Percentiles rank a stretch among this genome's conserved stretches.
Conservation (phyloP, 1,140 invertebrate genomes). For the Drosophila sucinea region DNA sequence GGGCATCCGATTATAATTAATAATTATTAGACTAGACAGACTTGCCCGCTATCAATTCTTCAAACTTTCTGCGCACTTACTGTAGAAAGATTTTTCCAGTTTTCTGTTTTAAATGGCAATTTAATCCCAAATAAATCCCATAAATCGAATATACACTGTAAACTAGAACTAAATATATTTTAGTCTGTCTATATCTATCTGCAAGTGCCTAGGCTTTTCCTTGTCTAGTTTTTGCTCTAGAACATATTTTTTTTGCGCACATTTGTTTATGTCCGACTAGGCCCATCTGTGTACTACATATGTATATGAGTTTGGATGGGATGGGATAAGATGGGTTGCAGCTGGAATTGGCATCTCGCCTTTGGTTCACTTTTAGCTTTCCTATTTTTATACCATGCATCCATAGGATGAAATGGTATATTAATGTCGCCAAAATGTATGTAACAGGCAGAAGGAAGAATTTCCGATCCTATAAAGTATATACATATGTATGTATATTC, state of each 20-base stretch:
- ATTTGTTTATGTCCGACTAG: constrained; percentile 69
- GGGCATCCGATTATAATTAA: too few relatives aligned
- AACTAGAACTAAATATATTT: background rate
- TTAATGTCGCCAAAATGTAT: too few relatives aligned
- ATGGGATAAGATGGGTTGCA: background rate
- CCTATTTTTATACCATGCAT: too few relatives aligned
- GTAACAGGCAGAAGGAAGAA: too few relatives aligned
- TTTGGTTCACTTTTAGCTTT: background rate
- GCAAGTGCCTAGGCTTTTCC: constrained; percentile 73
- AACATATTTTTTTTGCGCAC: constrained; percentile 46
- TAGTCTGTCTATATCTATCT: constrained; percentile 31
- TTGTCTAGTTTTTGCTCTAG: constrained; percentile 32
- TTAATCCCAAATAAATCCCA: background rate
- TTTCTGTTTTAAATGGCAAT: too few relatives aligned
- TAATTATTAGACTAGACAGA: too few relatives aligned
- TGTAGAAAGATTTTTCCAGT: background rate
- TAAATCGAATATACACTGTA: background rate
- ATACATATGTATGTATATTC: too few relatives aligned
- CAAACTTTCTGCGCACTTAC: background rate
- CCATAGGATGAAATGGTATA: too few relatives aligned
- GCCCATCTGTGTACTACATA: background rate
- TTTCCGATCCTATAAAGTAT: too few relatives aligned
- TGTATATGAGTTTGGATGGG: background rate
- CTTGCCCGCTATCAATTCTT: too few relatives aligned
- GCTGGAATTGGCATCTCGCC: constrained; percentile 2